These are phyloP conservation scores for Anomalospiza imberbis DNA, from an alignment of 2,797 vertebrate genomes.

Conservation along the genomic window DNA sequence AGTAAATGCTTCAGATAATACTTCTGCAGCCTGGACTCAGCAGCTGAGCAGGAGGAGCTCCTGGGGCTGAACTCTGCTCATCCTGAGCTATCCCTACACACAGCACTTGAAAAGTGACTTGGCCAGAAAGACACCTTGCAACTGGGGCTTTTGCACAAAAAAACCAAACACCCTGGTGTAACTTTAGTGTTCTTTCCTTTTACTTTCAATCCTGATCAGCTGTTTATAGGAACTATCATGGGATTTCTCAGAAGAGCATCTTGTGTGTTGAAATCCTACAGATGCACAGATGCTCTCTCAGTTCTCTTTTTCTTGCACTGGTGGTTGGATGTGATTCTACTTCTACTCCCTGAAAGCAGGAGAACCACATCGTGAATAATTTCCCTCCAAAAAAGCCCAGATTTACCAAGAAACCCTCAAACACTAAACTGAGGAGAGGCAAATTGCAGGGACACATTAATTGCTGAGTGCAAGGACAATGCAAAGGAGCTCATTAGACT, in stretches of 20 bases:
- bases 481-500: background rate
- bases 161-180: background rate
- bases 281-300: background rate
- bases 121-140: no score
- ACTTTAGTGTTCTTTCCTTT: background rate
- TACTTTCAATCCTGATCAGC: background rate
- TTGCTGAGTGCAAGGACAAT: no score
- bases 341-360: background rate
- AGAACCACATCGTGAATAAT: accelerated
- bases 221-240: background rate
- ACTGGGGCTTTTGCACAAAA: no score
- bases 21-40: no score
- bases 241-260: background rate
- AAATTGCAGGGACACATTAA: background rate
- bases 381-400: background rate
- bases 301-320: background rate
- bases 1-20: no score
- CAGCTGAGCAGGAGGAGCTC: no score
- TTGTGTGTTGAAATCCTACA: background rate
- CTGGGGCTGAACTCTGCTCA: background rate
- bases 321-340: background rate
- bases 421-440: no score
- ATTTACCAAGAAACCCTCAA: background rate
- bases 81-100: no score
- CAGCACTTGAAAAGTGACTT: no score